Conservation (phyloP, 1,140 invertebrate species). For the Procambarus clarkii region DNA sequence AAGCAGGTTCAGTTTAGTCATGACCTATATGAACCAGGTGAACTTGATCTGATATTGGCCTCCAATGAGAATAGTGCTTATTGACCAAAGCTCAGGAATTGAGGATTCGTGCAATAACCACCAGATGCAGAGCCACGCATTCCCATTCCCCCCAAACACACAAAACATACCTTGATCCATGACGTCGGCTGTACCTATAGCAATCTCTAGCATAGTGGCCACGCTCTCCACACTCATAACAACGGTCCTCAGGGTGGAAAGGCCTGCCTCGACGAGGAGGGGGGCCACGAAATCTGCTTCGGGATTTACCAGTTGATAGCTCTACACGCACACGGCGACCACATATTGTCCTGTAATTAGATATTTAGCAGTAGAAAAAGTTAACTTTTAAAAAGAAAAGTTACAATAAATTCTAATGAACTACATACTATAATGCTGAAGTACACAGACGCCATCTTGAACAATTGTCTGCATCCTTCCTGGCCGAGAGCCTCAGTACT, state of each 20-base stretch:
- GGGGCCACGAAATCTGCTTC: conserved; percentile 63
- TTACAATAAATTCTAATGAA: too few relatives aligned
- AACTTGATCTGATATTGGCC: conserved; percentile 56
- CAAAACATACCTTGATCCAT: conserved; percentile 33
- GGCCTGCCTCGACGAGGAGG: conserved; percentile 74
- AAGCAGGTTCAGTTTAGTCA: conserved; percentile 47
- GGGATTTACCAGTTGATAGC: conserved; percentile 70
- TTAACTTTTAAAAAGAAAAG: neutral
- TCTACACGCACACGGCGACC: conserved; percentile 70
- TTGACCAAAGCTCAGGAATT: conserved; percentile 60
- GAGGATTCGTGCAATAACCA: conserved; percentile 52
- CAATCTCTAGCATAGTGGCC: conserved; percentile 84
- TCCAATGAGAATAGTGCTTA: conserved; percentile 51
- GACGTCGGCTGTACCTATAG: conserved; percentile 74
- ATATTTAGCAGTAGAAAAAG: neutral
- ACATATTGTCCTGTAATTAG: conserved; percentile 68
- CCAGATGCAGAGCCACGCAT: conserved; percentile 32
- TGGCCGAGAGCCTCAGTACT: too few relatives aligned
- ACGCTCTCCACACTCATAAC: conserved; percentile 82
- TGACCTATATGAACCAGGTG: conserved; percentile 54
- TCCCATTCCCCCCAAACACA: neutral
- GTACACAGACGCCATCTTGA: too few relatives aligned
- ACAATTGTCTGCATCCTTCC: too few relatives aligned
- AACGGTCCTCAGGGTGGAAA: conserved; percentile 81
- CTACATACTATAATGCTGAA: too few relatives aligned